Base-by-base conservation (phyloP, 1,140 invertebrate species). In the Antheraea mylitta region DNA sequence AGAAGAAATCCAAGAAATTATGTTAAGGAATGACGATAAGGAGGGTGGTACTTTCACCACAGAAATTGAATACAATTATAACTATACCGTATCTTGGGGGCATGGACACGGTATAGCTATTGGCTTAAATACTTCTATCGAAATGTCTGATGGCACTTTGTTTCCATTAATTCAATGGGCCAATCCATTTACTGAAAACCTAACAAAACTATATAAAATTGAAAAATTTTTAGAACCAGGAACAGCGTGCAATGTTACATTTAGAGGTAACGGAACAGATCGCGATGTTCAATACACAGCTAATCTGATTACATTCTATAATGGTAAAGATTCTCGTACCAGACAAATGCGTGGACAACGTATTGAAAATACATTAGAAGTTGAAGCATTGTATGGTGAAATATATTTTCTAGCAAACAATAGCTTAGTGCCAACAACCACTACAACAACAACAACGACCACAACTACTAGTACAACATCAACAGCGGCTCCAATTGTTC, bases 161-260 rank as follows among this genome's bases (percentile, higher is more conserved):
- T 85, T 94, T 6, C 92, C 94, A 0, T 92, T 95, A 71, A 94
- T 96, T 66, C 93, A 93, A 70, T 97, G 96, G 96, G 96, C 95
- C 4, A 93, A 95, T 19, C 93, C 93, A 22, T 93, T 94, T 48
- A 90, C 85, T 0, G 92, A 94, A 67, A 92, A 93, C 62, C 92
- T 93, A 53, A 93, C 94, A 7, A 95, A 95, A 64, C 83, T 94
- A 6, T 88, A 93, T 71, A 94, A 93, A 70, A 92, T 96, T n/a
- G 92, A 95, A 74, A 90, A 93, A 72, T 89, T 89, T 67, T 81
- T 96, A 59, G 94, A 95, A 83, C 94, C 96, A 6, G 96, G 96
- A 45, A 97, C 96, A 0, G 96, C 94, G 9, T 94, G 96, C 36
- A 97, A 97, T 83, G 96, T 97, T 0, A 96, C 95, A 0, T 90